phyloP scores from a whole-genome alignment of 2,113 vertebrate genomes.

The Cairina moschata region DNA sequence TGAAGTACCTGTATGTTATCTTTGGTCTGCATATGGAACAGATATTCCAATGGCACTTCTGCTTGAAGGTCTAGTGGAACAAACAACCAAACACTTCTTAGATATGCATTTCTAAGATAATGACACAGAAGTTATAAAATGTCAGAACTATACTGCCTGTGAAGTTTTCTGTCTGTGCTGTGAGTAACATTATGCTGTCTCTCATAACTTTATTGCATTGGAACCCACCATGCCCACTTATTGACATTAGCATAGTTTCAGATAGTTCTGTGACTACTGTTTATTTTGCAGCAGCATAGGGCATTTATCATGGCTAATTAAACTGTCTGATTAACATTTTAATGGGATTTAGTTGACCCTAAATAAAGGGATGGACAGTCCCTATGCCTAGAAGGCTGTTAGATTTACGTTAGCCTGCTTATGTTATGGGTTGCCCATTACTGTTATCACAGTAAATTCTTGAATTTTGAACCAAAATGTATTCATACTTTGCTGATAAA shows the following conservation, averaged over 20 bases:
- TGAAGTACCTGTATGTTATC: neutral
- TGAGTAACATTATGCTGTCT: neutral
- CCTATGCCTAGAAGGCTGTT: neutral
- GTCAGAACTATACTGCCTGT: neutral
- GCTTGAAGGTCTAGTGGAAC: neutral
- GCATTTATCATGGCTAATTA: neutral
- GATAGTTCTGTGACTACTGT: neutral
- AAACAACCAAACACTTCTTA: neutral
- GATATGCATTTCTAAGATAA: neutral
- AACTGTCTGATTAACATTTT: neutral
- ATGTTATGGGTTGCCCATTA: neutral
- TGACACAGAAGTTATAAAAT: neutral
- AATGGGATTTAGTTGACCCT: constrained; percentile 2
- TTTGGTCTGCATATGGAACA: neutral
- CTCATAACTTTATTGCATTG: neutral
- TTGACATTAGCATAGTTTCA: neutral
- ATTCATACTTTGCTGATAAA: neutral
- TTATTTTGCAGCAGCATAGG: neutral
- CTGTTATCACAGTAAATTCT: neutral
- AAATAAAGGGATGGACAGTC: neutral
- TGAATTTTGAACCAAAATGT: neutral
- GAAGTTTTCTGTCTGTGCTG: neutral
- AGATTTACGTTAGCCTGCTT: neutral
- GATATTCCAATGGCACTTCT: neutral
- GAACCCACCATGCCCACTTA: neutral